Evolutionary conservation across 2,797 vertebrate genomes (phyloP).

Genomic region (Tadarida brasiliensis): DNA sequence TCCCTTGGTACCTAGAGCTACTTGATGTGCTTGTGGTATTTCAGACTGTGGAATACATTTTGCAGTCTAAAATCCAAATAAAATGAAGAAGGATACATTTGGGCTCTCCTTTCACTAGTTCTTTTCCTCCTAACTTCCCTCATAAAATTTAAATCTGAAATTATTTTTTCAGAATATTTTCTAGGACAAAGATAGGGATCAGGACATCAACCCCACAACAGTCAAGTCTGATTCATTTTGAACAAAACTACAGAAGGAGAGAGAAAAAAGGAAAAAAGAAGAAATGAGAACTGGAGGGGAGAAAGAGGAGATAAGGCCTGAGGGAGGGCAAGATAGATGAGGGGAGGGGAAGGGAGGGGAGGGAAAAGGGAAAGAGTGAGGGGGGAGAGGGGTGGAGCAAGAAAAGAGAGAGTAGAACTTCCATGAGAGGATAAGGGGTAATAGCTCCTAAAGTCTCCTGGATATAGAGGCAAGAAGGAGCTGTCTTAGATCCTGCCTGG

Average conservation of each 20-base stretch:
- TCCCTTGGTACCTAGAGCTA: neutral
- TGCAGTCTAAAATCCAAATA: constrained; percentile 43
- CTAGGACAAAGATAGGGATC: neutral
- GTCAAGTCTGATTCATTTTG: neutral
- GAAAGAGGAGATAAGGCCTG: neutral
- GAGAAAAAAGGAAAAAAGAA: neutral
- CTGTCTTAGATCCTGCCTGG: neutral
- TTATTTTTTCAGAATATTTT: constrained; percentile 3
- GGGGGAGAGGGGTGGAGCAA: neutral
- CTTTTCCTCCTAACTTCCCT: neutral
- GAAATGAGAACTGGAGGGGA: neutral
- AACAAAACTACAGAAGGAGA: neutral
- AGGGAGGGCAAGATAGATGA: neutral
- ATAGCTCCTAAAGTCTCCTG: neutral
- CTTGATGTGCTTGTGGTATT: constrained; percentile 44
- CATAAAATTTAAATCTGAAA: neutral
- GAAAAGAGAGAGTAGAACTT: neutral
- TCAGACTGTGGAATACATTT: constrained; percentile 29
- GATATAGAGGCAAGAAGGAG: neutral
- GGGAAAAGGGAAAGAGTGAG: neutral
- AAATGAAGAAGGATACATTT: constrained; percentile 12
- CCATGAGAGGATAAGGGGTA: neutral
- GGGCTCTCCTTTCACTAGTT: neutral
- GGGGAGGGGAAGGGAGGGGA: neutral
- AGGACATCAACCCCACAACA: neutral